Percentiles rank a stretch among this genome's conserved stretches.
These are phyloP conservation scores for Hylaeus anthracinus DNA, from an alignment of 1,140 invertebrate species.

Conservation along the genomic window DNA sequence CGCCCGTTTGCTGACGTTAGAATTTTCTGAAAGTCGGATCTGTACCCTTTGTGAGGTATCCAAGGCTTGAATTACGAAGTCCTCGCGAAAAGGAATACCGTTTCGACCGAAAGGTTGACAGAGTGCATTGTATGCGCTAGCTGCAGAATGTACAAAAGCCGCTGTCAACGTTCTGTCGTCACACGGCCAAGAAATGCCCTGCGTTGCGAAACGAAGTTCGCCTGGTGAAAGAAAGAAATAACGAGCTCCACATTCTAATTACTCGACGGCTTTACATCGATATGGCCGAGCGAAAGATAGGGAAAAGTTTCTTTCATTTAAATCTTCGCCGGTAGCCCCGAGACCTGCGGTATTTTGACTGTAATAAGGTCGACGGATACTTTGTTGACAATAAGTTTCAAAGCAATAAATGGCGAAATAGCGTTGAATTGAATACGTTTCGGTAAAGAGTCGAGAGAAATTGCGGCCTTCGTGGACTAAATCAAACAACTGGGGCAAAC, in stretches of 20 bases:
- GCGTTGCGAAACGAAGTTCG: neutral
- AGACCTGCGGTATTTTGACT: constrained; percentile 14
- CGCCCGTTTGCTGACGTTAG: neutral
- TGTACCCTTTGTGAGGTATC: neutral
- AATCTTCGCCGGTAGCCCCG: neutral
- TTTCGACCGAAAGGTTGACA: neutral
- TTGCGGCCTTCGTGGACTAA: constrained; percentile 9
- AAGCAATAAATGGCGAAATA: constrained; percentile 44
- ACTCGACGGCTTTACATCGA: constrained; percentile 15
- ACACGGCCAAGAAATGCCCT: constrained; percentile 24
- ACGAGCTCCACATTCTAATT: constrained; percentile 45
- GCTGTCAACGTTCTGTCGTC: constrained; percentile 25
- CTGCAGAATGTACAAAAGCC: neutral
- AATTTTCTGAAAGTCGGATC: neutral
- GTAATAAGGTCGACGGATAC: constrained; percentile 44
- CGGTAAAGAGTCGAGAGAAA: neutral
- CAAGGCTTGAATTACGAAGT: neutral
- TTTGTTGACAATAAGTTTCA: constrained; percentile 45
- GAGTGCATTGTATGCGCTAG: neutral
- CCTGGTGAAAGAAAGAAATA: constrained; percentile 26
- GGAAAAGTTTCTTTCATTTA: constrained; percentile 35
- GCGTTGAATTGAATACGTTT: constrained; percentile 33
- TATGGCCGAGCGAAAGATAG: constrained; percentile 17
- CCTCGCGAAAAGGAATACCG: neutral
- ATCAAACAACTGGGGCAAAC: constrained; percentile 48